Evolutionary conservation across 2,797 vertebrate species (phyloP).

Genomic region (Oreochromis grahami): DNA sequence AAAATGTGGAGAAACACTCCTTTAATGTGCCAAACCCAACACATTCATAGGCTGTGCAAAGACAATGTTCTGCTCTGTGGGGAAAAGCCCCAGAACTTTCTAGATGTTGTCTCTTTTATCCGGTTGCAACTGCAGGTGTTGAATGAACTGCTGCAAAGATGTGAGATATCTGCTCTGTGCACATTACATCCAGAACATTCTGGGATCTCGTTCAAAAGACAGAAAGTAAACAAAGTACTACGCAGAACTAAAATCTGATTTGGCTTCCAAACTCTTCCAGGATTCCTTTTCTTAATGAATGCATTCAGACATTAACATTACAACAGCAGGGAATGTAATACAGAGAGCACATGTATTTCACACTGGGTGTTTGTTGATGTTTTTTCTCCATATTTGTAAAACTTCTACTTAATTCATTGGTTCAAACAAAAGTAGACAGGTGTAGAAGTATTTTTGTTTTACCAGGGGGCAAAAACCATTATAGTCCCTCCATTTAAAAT

Average conservation of each 20-base stretch:
- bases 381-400: neutral
- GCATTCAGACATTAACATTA: slow-evolving; percentile 27
- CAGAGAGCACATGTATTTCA: neutral
- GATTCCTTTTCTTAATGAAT: neutral
- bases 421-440: neutral
- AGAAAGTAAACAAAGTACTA: neutral
- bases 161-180: neutral
- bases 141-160: neutral
- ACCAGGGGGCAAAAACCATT: neutral
- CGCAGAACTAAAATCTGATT: neutral
- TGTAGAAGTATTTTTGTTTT: neutral
- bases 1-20: neutral
- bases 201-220: neutral
- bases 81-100: neutral
- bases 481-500: neutral
- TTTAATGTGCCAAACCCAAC: neutral
- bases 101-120: neutral
- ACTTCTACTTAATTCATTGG: neutral
- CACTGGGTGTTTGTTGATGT: neutral
- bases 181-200: neutral
- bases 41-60: neutral
- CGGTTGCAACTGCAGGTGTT: neutral
- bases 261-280: neutral
- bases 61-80: neutral
- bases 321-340: neutral